These are phyloP conservation scores for Aporophyla nigra DNA, from an alignment of 2,888 invertebrate genomes.

Conservation along the genomic window DNA sequence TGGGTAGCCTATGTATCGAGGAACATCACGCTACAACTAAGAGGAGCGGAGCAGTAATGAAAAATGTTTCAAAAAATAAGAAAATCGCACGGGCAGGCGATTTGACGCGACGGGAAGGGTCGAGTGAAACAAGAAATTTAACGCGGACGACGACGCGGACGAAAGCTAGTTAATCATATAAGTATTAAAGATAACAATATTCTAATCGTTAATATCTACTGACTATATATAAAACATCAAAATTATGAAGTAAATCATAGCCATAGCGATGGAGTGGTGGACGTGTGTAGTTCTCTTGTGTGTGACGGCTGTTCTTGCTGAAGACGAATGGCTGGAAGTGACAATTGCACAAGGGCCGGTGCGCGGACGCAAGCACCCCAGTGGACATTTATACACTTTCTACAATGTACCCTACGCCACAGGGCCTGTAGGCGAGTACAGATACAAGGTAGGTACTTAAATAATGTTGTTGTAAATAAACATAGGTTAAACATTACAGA, in stretches of 20 bases:
- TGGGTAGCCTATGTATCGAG: too few relatives aligned
- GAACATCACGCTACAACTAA: too few relatives aligned
- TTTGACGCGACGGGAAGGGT: too few relatives aligned
- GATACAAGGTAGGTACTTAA: constrained; percentile 70
- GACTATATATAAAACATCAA: background rate
- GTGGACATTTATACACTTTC: constrained; percentile 68
- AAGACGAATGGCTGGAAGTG: constrained; percentile 60
- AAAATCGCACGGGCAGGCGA: too few relatives aligned
- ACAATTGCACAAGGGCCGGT: constrained; percentile 70
- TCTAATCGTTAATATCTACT: too few relatives aligned
- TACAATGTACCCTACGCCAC: constrained; percentile 78
- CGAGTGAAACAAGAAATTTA: too few relatives aligned
- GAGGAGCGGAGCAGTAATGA: too few relatives aligned
- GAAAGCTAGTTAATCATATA: background rate
- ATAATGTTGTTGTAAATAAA: too few relatives aligned
- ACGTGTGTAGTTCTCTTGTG: constrained; percentile 16
- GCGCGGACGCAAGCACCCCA: constrained; percentile 69
- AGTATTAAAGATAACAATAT: background rate
- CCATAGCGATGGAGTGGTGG: constrained; percentile 23
- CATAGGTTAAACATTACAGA: too few relatives aligned
- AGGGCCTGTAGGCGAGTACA: constrained; percentile 71
- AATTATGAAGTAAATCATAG: background rate
- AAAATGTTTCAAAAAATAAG: too few relatives aligned
- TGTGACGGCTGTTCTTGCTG: constrained; percentile 5
- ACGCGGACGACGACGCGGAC: too few relatives aligned